Conservation (phyloP, 2,113 vertebrate genomes). For the Tor tambroides region DNA sequence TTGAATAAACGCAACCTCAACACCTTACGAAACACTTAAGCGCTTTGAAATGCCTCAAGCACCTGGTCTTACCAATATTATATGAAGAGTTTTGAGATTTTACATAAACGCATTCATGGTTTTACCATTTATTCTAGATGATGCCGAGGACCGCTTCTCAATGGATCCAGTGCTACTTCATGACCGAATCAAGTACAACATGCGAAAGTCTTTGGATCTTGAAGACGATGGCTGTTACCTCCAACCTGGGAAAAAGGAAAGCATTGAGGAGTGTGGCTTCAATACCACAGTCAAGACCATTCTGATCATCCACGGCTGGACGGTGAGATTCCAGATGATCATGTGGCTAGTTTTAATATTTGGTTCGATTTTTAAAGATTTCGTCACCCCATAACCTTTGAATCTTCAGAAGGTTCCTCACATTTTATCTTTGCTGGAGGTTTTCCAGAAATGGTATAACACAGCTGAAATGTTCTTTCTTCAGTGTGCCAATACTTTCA, state of each 20-base stretch:
- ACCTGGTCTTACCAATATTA: not conserved
- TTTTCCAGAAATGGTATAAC: not conserved
- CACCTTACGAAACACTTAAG: conserved; percentile 21
- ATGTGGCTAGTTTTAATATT: not conserved
- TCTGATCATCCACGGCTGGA: conserved; percentile 96
- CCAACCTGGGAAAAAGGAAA: conserved; percentile 62
- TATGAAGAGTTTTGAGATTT: not conserved
- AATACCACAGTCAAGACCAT: conserved; percentile 88
- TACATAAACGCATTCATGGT: not conserved
- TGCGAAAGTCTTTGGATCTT: conserved; percentile 73
- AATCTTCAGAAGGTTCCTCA: not conserved
- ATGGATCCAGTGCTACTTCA: not conserved
- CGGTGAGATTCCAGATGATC: conserved; percentile 73
- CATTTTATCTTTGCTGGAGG: not conserved
- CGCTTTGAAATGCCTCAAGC: not conserved
- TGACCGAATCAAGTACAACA: conserved; percentile 77
- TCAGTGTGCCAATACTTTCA: not conserved
- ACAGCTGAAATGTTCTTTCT: not conserved
- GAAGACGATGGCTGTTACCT: conserved; percentile 83
- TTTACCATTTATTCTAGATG: conserved; percentile 8
- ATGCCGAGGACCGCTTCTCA: conserved; percentile 27
- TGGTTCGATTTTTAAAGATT: not conserved
- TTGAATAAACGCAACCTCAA: not conserved
- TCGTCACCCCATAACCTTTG: not conserved
- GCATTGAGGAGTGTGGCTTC: conserved; percentile 83